Conservation (phyloP, 2,888 invertebrate genomes). For the Thera obeliscata region DNA sequence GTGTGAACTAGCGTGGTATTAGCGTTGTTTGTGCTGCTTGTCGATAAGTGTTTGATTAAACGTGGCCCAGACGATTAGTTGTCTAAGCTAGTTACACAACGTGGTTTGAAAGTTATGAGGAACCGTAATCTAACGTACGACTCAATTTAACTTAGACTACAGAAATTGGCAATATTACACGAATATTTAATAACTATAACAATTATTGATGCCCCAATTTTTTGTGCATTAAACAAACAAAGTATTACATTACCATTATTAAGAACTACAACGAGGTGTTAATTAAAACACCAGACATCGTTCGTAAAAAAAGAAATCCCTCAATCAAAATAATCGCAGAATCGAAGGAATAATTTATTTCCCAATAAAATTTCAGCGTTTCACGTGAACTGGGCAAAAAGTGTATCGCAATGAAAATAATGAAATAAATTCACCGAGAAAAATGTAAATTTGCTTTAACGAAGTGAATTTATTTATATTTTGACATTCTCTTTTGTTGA, state of each 20-base stretch:
- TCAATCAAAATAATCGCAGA: conserved; percentile 56
- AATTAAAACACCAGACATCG: conserved; percentile 38
- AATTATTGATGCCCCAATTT: no score
- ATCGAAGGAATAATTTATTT: conserved; percentile 52
- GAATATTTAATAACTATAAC: no score
- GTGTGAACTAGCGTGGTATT: conserved; percentile 4
- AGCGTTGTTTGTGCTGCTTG: background rate
- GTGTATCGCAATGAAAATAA: conserved; percentile 56
- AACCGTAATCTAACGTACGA: background rate
- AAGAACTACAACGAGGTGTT: conserved; percentile 26
- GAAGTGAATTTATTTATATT: conserved; percentile 72
- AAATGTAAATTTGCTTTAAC: conserved; percentile 78
- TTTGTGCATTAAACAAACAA: background rate
- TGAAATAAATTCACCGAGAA: conserved; percentile 65
- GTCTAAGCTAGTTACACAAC: background rate
- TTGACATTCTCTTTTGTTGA: conserved; percentile 47
- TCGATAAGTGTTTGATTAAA: conserved; percentile 14
- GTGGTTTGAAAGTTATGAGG: background rate
- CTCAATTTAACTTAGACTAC: no score
- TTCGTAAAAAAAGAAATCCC: conserved; percentile 45
- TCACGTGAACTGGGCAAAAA: conserved; percentile 51
- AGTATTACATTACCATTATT: background rate
- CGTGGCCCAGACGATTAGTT: background rate
- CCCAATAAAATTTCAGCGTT: conserved; percentile 52
- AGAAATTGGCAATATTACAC: no score